Evolutionary conservation across 2,888 invertebrate species (phyloP).

Genomic region (Orchesella flavescens): DNA sequence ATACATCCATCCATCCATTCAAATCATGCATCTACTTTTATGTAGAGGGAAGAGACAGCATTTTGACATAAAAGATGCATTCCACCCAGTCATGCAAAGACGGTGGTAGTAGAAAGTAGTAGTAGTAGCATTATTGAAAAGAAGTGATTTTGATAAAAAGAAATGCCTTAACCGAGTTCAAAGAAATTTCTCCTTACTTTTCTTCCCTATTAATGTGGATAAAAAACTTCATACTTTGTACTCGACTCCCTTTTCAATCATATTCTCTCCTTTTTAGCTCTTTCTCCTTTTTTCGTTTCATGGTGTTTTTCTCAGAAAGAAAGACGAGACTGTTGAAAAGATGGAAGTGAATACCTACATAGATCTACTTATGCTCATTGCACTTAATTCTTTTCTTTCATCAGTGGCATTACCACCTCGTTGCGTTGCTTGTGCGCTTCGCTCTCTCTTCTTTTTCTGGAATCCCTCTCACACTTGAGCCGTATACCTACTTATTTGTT

Average conservation of each 20-base stretch:
- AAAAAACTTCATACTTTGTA: constrained; percentile 54
- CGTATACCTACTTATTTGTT: too few relatives aligned
- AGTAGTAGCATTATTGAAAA: constrained; percentile 37
- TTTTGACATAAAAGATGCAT: constrained; percentile 39
- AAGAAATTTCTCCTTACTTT: constrained; percentile 27
- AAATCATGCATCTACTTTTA: background rate
- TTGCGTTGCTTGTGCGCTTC: too few relatives aligned
- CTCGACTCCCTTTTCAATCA: constrained; percentile 5
- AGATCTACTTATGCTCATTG: background rate
- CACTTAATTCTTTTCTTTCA: constrained; percentile 10
- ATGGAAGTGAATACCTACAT: background rate
- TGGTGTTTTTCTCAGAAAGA: background rate
- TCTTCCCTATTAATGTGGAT: constrained; percentile 35
- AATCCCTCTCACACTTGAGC: too few relatives aligned
- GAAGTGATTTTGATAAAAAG: constrained; percentile 49
- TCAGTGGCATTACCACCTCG: background rate
- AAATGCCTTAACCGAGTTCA: constrained; percentile 32
- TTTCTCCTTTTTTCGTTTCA: background rate
- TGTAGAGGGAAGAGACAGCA: background rate
- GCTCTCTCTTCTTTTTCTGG: too few relatives aligned
- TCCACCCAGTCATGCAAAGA: constrained; percentile 26
- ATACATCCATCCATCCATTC: background rate
- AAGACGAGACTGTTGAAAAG: background rate
- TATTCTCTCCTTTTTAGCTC: constrained; percentile 25
- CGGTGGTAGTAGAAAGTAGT: background rate